A percentile compares a stretch with the other conserved stretches of the same genome.
Conservation (phyloP, 2,888 invertebrate genomes). For the Ischnura elegans region DNA sequence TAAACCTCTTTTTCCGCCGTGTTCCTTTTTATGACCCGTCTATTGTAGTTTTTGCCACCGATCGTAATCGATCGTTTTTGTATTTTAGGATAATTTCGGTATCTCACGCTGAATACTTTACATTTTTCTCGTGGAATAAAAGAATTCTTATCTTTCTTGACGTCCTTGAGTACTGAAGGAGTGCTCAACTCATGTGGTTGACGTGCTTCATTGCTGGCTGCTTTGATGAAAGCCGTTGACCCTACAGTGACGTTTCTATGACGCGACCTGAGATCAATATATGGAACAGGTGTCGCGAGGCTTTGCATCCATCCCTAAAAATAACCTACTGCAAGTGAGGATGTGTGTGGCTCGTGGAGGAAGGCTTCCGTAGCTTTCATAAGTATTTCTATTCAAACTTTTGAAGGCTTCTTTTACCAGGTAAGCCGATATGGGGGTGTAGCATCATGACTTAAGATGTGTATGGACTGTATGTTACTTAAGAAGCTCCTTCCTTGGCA, state of each 20-base stretch:
- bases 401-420: neutral
- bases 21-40: no score
- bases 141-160: neutral
- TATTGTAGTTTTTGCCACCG: no score
- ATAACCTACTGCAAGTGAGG: neutral
- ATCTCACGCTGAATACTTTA: no score
- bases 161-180: neutral
- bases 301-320: slow-evolving; percentile 61
- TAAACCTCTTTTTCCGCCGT: no score
- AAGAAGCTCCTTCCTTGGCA: neutral
- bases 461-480: neutral
- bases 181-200: neutral
- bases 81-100: no score
- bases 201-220: neutral
- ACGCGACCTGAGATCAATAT: slow-evolving; percentile 48
- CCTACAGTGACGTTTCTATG: slow-evolving; percentile 33
- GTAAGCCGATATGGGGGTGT: neutral
- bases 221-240: slow-evolving; percentile 47
- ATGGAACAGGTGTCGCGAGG: slow-evolving; percentile 61
- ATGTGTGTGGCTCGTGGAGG: neutral
- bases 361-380: neutral
- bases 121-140: no score
- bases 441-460: neutral
- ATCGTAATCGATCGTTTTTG: no score
- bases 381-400: neutral